Evolutionary conservation across 2,888 invertebrate species (phyloP), one percentile per base, ranked within the genome.

Genomic region (Drosophila kanekoi): DNA sequence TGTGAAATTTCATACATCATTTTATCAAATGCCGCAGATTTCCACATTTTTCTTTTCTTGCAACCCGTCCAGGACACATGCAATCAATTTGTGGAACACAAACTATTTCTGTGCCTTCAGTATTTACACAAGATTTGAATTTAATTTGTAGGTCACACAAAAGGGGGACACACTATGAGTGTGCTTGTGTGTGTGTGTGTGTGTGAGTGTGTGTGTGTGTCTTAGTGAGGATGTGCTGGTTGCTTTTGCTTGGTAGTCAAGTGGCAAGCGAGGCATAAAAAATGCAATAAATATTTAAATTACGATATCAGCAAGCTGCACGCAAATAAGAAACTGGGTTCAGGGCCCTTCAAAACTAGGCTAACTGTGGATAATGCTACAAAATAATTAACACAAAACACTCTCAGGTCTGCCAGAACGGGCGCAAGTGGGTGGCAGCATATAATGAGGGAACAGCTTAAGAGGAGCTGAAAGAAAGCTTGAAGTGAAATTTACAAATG

Each of bases 91-190:
- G 70, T 60, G 57, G 54, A 71, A 60, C 65, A 66, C 68, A 72
- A 77, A 79, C 66, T 43, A 18, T 65, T 69, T 66, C 56, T 61
- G 71, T 76, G 59, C 59, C 51, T 54, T 72, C 66, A 33, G 66
- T 72, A 79, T 84, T 81, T 84, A 80, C 74, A 60, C 65, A 71
- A 82, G 87, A 81, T 88, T 89, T 82, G 76, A 79, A 87, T 87
- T 84, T 82, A 90, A 89, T 89, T 89, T 89, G 89, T 77, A 79
- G 89, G 89, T 90, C 89, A 89, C 61, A 71, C 71, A 84, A 79
- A 64, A 72, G 40, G 68, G 57, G 77, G 74, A 68, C 80, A 70
- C 62, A 45, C 53, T 33, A 40, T 38, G 9, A 10, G 51, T 56
- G 11, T 59, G 35, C 59, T 8, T 49, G 37, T 68, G 37, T 62